Base-by-base conservation (phyloP, 2,888 invertebrate species). In the Plebejus argus region DNA sequence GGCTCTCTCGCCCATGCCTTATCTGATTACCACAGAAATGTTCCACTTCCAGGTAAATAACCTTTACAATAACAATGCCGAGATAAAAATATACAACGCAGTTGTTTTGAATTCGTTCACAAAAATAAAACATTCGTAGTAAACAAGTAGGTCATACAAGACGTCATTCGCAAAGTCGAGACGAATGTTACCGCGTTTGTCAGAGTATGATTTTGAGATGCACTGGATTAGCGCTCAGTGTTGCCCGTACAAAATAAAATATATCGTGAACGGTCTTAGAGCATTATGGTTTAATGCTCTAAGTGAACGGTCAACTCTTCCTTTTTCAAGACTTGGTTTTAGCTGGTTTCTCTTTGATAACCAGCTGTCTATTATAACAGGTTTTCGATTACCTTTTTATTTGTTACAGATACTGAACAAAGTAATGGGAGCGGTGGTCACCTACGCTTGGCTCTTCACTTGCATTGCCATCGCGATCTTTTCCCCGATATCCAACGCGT, bases 381-480 rank as follows among this genome's bases (percentile, higher is more conserved):
- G 39, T 39, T 10, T 39, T n/a, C n/a, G n/a, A n/a, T n/a, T n/a
- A n/a, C n/a, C n/a, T n/a, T n/a, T n/a, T n/a, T n/a, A n/a, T n/a
- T 39, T 76, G 1, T 86, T 86, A 33, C 86, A 89, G 89, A 86
- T 90, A 71, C 84, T 90, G 74, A 89, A 89, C 0, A 89, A 88
- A 78, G 83, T 88, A 0, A 83, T 89, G 75, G 89, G 90, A 1
- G 85, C 87, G 75, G 84, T 88, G 12, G 86, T 89, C 1, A 86
- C 89, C 0, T 90, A 89, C 81, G 86, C 88, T 6, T 93, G 90
- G 88, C 85, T 90, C 23, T 80, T 84, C 20, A 81, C 89, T 1
- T 88, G 86, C 78, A 58, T 86, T 15, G 86, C 84, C 75, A 79
- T 87, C 2, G 79, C 79, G 1, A 78, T 81, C 0, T 87, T 84